Conservation (phyloP, 1,140 invertebrate species). For the Hylaeus volcanicus region DNA sequence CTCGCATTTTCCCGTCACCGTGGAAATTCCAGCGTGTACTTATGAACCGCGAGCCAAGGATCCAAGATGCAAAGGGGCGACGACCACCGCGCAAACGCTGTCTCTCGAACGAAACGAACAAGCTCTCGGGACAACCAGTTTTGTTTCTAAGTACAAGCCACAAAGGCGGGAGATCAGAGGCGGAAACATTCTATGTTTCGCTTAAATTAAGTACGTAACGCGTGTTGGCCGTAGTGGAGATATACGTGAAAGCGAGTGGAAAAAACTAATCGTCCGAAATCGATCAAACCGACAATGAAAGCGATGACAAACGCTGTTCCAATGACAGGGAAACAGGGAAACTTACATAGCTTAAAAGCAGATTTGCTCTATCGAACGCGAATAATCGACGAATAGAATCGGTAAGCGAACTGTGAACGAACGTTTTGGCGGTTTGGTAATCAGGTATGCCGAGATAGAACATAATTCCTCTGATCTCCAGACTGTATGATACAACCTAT, state of each 20-base stretch:
- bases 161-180: constrained; percentile 42
- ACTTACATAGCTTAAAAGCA: not conserved
- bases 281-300: too few relatives aligned
- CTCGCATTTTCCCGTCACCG: too few relatives aligned
- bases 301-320: not conserved
- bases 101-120: constrained; percentile 41
- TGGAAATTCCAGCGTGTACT: not conserved
- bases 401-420: not conserved
- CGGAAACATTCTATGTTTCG: not conserved
- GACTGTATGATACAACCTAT: constrained; percentile 50
- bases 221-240: not conserved
- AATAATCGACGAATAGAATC: not conserved
- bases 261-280: not conserved
- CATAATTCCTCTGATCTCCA: constrained; percentile 38
- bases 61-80: constrained; percentile 21
- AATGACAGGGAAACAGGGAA: not conserved
- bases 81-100: constrained; percentile 43
- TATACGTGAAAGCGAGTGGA: not conserved
- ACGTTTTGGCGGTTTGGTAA: not conserved
- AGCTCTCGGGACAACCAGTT: constrained; percentile 62
- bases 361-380: not conserved
- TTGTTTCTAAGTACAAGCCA: constrained; percentile 61
- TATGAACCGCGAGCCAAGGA: not conserved
- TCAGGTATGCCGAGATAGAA: not conserved
- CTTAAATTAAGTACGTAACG: not conserved